Conservation (phyloP, 2,797 vertebrate species). For the Aulostomus chinensis region DNA sequence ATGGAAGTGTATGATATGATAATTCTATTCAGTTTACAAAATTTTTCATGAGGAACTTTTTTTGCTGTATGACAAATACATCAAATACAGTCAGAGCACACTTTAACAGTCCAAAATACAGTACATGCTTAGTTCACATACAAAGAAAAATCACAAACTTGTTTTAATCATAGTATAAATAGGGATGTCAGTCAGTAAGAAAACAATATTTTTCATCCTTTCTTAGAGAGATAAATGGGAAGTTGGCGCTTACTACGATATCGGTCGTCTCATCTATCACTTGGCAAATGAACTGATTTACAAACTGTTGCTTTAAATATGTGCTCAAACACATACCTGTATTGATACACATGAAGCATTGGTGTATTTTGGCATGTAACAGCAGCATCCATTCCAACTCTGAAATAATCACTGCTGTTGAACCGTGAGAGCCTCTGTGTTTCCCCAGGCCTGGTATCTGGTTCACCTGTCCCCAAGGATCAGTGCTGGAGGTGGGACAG, state of each 20-base stretch:
- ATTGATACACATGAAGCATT: conserved; percentile 2
- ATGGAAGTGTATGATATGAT: no score
- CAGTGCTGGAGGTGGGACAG: conserved; percentile 37
- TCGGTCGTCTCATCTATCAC: conserved; percentile 2
- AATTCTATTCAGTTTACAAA: no score
- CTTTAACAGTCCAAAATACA: no score
- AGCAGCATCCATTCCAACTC: conserved; percentile 26
- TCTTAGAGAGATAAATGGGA: no score
- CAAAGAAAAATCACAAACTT: no score
- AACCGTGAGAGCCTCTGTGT: conserved; percentile 31
- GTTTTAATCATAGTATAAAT: no score
- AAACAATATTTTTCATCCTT: no score
- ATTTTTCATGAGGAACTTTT: no score
- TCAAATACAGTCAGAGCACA: no score
- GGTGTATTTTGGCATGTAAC: conserved; percentile 25
- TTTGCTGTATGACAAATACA: no score
- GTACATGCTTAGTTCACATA: no score
- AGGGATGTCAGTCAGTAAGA: no score
- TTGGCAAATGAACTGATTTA: not conserved
- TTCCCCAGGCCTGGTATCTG: conserved; percentile 22
- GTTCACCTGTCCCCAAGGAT: conserved; percentile 66
- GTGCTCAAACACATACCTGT: not conserved
- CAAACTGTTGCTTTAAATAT: not conserved
- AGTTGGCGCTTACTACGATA: not conserved
- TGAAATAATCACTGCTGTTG: conserved; percentile 15